Evolutionary conservation across 2,888 invertebrate species (phyloP).

Genomic region (Drosophila paramelanica): DNA sequence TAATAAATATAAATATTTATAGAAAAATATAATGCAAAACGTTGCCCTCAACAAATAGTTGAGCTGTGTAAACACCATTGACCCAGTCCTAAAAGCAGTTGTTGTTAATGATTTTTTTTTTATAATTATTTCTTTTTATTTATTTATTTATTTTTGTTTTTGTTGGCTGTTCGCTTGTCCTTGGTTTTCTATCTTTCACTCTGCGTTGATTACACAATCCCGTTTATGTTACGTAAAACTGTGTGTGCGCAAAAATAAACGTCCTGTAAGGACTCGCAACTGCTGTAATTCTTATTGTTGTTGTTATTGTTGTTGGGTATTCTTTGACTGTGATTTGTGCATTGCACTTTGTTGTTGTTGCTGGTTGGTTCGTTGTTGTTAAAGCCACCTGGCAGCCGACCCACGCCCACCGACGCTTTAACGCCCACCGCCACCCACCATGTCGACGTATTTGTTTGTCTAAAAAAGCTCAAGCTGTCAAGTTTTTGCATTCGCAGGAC

Average conservation of each 20-base stretch:
- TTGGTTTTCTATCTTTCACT: slow-evolving; percentile 12
- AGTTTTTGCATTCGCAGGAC: slow-evolving; percentile 30
- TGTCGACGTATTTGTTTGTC: slow-evolving; percentile 62
- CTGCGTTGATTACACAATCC: slow-evolving; percentile 70
- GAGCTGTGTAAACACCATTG: slow-evolving; percentile 35
- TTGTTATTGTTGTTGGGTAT: slow-evolving; percentile 31
- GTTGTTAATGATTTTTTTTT: slow-evolving; percentile 10
- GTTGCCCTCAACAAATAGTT: background rate
- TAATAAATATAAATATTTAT: slow-evolving; percentile 39
- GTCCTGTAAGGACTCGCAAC: slow-evolving; percentile 48
- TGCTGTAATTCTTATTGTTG: slow-evolving; percentile 34
- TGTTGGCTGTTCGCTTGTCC: slow-evolving; percentile 8
- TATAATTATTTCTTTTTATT: background rate
- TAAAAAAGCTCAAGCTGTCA: slow-evolving; percentile 58
- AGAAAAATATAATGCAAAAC: slow-evolving; percentile 15
- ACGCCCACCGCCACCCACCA: slow-evolving; percentile 5
- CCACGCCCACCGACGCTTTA: slow-evolving; percentile 9
- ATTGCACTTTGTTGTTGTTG: slow-evolving; percentile 53
- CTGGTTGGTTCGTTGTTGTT: slow-evolving; percentile 10
- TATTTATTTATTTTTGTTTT: slow-evolving; percentile 1
- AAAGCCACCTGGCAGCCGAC: slow-evolving; percentile 42
- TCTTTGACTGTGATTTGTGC: slow-evolving; percentile 48
- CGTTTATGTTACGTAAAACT: slow-evolving; percentile 71
- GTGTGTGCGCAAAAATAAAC: slow-evolving; percentile 59
- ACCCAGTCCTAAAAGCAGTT: slow-evolving; percentile 37